Evolutionary conservation across 2,113 vertebrate genomes (phyloP).

Genomic region (Nerophis lumbriciformis): DNA sequence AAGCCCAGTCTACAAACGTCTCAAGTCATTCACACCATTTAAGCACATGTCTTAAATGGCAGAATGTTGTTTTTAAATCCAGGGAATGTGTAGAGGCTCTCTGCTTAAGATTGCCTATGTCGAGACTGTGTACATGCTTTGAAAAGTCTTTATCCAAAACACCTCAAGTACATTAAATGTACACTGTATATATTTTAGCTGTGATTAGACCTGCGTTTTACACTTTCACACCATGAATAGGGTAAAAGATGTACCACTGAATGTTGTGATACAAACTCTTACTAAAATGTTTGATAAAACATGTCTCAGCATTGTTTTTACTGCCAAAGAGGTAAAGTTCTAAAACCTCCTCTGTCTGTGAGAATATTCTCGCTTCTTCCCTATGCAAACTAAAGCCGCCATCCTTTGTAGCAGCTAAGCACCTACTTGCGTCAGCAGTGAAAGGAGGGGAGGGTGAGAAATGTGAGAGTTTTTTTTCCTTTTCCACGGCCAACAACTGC

Average conservation of each 20-base stretch:
- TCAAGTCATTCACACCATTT: slow-evolving; percentile 5
- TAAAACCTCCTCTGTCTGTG: background rate
- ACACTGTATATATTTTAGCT: slow-evolving; percentile 3
- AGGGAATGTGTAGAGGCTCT: slow-evolving; percentile 3
- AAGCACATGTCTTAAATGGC: background rate
- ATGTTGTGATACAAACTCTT: slow-evolving; percentile 19
- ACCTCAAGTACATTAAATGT: background rate
- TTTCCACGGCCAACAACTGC: slow-evolving; percentile 18
- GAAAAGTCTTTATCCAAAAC: slow-evolving; percentile 15
- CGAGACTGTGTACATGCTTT: slow-evolving; percentile 5
- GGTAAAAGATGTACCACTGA: background rate
- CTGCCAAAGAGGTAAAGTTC: background rate
- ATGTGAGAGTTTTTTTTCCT: slow-evolving; percentile 15
- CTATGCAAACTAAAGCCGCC: background rate
- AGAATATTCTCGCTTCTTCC: background rate
- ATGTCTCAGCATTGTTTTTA: slow-evolving; percentile 16
- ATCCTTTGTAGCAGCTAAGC: slow-evolving; percentile 14
- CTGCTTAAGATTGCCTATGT: slow-evolving; percentile 7
- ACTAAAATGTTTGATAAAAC: slow-evolving; percentile 37
- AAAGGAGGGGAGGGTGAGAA: slow-evolving; percentile 1
- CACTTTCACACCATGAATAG: slow-evolving; percentile 9
- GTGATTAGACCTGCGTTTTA: slow-evolving; percentile 1
- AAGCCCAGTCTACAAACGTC: background rate
- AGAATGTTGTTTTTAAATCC: background rate
- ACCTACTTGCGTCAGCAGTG: slow-evolving; percentile 10